Evolutionary conservation across 1,140 invertebrate species (phyloP).

Genomic region (Lepidurus arcticus): DNA sequence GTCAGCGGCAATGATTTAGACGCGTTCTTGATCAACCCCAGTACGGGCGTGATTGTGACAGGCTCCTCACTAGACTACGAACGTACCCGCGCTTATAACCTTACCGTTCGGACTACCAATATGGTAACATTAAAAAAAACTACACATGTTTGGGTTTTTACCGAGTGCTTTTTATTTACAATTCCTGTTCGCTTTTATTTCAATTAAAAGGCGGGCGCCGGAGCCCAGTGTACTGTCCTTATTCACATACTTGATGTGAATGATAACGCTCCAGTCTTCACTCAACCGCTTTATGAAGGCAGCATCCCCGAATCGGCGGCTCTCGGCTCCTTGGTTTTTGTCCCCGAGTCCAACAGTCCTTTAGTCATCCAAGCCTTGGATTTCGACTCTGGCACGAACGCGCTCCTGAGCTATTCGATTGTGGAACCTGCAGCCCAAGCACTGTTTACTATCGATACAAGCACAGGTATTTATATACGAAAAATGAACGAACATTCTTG

Average conservation of each 20-base stretch:
- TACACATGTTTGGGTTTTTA: background rate
- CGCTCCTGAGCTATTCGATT: conserved; percentile 75
- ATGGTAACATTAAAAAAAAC: conserved; percentile 61
- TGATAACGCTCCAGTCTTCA: conserved; percentile 77
- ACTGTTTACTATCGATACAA: conserved; percentile 79
- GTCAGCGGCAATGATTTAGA: conserved; percentile 65
- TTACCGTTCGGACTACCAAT: conserved; percentile 75
- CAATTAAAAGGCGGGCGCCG: conserved; percentile 56
- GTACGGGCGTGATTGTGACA: conserved; percentile 64
- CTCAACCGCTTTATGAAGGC: conserved; percentile 60
- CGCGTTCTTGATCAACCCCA: conserved; percentile 74
- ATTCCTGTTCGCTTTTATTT: conserved; percentile 28
- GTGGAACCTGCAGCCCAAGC: conserved; percentile 62
- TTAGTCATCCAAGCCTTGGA: conserved; percentile 73
- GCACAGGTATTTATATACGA: conserved; percentile 53
- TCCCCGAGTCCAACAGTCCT: conserved; percentile 47
- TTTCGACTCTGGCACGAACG: conserved; percentile 72
- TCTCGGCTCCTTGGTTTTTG: conserved; percentile 60
- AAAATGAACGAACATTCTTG: too few relatives aligned
- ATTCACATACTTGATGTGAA: conserved; percentile 72
- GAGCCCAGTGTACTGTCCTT: conserved; percentile 59
- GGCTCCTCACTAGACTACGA: conserved; percentile 77
- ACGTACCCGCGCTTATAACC: conserved; percentile 65
- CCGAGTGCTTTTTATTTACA: background rate
- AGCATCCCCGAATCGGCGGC: conserved; percentile 64